A percentile compares a stretch with the other conserved stretches of the same genome.
phyloP scores from a whole-genome alignment of 2,888 invertebrate genomes.

The Drosophila phalerata region DNA sequence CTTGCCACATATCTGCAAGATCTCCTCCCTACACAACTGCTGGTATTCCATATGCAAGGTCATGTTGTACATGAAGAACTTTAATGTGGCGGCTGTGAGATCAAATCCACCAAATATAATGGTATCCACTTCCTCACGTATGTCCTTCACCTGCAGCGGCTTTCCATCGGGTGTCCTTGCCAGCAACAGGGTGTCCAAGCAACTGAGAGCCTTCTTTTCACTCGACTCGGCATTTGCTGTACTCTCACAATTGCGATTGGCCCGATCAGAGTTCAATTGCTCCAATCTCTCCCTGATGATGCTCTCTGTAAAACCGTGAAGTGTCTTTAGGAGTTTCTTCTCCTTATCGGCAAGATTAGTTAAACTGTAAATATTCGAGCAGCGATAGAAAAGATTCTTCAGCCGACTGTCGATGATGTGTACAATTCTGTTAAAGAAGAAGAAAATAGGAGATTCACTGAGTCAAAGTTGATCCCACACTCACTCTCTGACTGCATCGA shows the following conservation, averaged over 20 bases:
- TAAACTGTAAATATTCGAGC: constrained; percentile 33
- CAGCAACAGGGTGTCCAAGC: constrained; percentile 55
- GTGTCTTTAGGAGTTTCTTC: constrained; percentile 25
- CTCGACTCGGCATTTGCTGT: constrained; percentile 20
- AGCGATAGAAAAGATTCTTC: constrained; percentile 60
- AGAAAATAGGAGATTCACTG: no score
- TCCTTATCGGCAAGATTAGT: constrained; percentile 52
- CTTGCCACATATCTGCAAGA: constrained; percentile 62
- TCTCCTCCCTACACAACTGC: constrained; percentile 68
- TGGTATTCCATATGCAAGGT: constrained; percentile 66
- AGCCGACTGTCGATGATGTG: constrained; percentile 51
- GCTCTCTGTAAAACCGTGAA: constrained; percentile 65
- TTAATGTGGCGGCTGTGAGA: constrained; percentile 66
- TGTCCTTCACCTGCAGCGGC: constrained; percentile 48
- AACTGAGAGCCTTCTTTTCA: constrained; percentile 10
- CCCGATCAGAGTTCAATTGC: constrained; percentile 42
- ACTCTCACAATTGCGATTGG: constrained; percentile 37
- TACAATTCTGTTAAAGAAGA: constrained; percentile 36
- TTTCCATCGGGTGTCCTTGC: constrained; percentile 50
- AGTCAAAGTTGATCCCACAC: constrained; percentile 14
- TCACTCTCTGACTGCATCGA: constrained; percentile 64
- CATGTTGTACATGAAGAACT: constrained; percentile 72
- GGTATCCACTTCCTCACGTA: constrained; percentile 72
- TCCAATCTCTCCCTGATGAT: constrained; percentile 51
- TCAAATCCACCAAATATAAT: constrained; percentile 74